Conservation (phyloP, 1,140 invertebrate genomes). For the Papilio dardanus region DNA sequence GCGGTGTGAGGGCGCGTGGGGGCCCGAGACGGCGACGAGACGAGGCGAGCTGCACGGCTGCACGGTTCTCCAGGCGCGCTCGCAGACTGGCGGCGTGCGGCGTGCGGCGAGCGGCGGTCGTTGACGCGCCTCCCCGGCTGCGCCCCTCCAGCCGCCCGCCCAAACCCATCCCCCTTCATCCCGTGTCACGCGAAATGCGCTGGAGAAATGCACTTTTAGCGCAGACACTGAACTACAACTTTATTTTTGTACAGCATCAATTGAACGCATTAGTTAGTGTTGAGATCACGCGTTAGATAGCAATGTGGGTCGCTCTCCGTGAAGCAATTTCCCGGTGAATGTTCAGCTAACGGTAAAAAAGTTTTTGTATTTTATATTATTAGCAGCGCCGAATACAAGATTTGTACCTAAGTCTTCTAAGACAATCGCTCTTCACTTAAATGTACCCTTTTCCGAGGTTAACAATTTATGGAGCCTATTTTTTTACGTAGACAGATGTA, state of each 20-base stretch:
- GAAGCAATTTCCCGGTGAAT: conserved; percentile 17
- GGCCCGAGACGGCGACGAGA: conserved; percentile 35
- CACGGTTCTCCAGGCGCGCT: conserved; percentile 60
- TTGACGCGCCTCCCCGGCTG: conserved; percentile 59
- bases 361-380: not conserved
- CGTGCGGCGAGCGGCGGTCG: conserved; percentile 73
- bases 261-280: conserved; percentile 14
- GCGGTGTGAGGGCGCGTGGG: conserved; percentile 7
- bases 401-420: not conserved
- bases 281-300: conserved; percentile 19
- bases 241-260: conserved; percentile 26
- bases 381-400: not conserved
- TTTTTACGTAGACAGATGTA: not conserved
- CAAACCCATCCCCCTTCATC: conserved; percentile 59
- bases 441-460: not conserved
- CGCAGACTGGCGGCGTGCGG: conserved; percentile 54
- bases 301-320: conserved; percentile 9
- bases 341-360: conserved; percentile 7
- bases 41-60: conserved; percentile 44
- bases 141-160: conserved; percentile 65
- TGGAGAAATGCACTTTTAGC: conserved; percentile 37
- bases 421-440: not conserved
- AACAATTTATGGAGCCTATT: not conserved
- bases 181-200: conserved; percentile 53
- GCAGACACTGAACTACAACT: conserved; percentile 32